A percentile compares a stretch with the other conserved stretches of the same genome.
phyloP scores from a whole-genome alignment of 1,140 invertebrate genomes.

The Hydropsyche tenuis region DNA sequence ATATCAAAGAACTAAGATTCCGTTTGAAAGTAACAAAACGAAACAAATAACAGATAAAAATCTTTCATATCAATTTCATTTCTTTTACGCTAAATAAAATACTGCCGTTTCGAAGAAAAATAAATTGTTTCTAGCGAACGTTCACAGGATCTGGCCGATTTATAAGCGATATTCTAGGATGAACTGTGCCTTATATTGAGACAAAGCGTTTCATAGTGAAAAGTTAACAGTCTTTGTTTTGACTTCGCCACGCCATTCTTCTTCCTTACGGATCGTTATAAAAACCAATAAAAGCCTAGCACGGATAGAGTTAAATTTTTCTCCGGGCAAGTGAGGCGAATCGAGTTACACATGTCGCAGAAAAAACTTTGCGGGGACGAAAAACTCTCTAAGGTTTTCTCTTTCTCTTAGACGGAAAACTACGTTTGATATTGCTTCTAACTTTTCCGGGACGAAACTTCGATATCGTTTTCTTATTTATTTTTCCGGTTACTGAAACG shows the following conservation, averaged over 20 bases:
- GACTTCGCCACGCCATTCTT: not conserved
- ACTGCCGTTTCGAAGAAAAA: too few species aligned
- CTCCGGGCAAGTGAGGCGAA: constrained; percentile 22
- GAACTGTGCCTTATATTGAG: too few species aligned
- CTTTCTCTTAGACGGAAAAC: constrained; percentile 4
- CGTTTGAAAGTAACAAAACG: too few species aligned
- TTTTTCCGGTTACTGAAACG: too few species aligned
- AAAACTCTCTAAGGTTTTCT: constrained; percentile 29
- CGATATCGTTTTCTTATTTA: constrained; percentile 26
- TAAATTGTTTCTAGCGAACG: too few species aligned
- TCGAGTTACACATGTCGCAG: constrained; percentile 33
- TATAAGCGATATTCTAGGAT: too few species aligned
- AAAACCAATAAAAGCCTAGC: constrained; percentile 26
- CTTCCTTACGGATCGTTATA: constrained; percentile 24
- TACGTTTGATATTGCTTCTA: constrained; percentile 17
- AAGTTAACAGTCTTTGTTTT: constrained; percentile 16
- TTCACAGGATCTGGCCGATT: too few species aligned
- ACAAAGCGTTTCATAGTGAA: constrained; percentile 9
- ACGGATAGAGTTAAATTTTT: constrained; percentile 26
- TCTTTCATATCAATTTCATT: too few species aligned
- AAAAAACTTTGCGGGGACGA: constrained; percentile 9
- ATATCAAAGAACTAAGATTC: too few species aligned
- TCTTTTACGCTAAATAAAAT: too few species aligned
- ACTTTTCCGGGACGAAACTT: constrained; percentile 20
- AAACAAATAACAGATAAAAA: too few species aligned